Base-by-base conservation (phyloP, 2,888 invertebrate genomes). In the Coelopa pilipes region DNA sequence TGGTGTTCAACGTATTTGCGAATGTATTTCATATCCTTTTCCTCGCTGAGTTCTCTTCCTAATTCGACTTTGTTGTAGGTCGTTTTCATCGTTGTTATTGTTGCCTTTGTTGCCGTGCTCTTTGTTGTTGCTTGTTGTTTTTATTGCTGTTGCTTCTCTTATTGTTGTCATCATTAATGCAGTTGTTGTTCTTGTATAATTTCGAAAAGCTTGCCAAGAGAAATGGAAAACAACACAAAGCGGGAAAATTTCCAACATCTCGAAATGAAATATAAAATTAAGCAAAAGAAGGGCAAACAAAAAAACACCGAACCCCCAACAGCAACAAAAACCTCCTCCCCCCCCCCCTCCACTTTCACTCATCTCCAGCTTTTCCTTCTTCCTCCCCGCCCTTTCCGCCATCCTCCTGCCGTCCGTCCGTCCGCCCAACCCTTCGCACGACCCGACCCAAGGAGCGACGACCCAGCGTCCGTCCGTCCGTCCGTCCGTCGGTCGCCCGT, bases 281-380 rank as follows among this genome's bases (percentile, higher is more conserved):
- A n/a, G 65, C 24, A 21, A 65, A 72, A 73, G 65, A 73, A 53
- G n/a, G n/a, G 70, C 75, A 74, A 66, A 67, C 72, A 74, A 76
- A 74, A 69, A 74, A 75, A 75, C 17, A 63, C 47, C 66, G 79
- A 13, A 50, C 17, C 59, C 55, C 12, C 21, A 62, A 62, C 34
- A 3, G 19, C 19, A n/a, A 74, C n/a, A 55, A 63, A 66, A n/a
- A 46, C 19, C 59, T n/a, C 24, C 53, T n/a, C 2, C 53, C 10
- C 24, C 9, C 1, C 75, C 80, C 77, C 70, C 72, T 76, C 75
- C 76, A 76, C 78, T 75, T 76, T 78, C 78, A 77, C 71, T 73
- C 70, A 79, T 69, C 59, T 69, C 19, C 53, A n/a, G 45, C 12
- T 45, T 34, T 69, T n/a, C 9, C 11, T 45, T 19, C 76, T 79